phyloP scores from a whole-genome alignment of 2,113 vertebrate species.

The Mus musculus region GRCm39 chrX:126685001-126685500 shows the following conservation, averaged over 20 bases:
- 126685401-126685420: background rate
- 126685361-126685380: background rate
- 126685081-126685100: background rate
- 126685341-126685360: background rate
- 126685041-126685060: background rate
- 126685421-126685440: background rate
- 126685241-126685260: background rate
- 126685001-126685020: background rate
- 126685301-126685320: background rate
- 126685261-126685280: background rate
- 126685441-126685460: background rate
- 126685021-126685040: background rate
- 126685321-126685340: background rate
- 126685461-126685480: background rate
- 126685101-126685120: background rate
- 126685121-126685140: background rate
- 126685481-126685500: too few relatives aligned
- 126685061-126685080: background rate
- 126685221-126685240: background rate
- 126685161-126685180: background rate
- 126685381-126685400: background rate
- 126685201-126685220: background rate
- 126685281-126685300: background rate
- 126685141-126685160: background rate
- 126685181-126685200: background rate